Base-by-base conservation (phyloP, 2,113 vertebrate species). In the Lophochroa leadbeateri region DNA sequence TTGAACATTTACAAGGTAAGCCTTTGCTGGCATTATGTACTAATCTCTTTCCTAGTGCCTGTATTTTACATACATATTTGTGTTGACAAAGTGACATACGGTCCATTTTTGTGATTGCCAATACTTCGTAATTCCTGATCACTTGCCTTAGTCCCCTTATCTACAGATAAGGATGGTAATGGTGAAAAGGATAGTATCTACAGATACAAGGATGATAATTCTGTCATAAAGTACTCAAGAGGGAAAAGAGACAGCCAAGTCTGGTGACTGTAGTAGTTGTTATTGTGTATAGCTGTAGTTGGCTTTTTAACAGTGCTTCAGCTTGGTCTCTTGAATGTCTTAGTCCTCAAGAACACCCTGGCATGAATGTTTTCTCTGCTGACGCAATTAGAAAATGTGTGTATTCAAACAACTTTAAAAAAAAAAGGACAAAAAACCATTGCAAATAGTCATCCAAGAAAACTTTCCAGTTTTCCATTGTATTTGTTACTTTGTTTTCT, bases 21-120 rank as follows among this genome's bases (percentile, higher is more conserved):
- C 16, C 23, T 87, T 92, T 77, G 15, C 46, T 79, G 68, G 7
- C 7, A 0, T 60, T 74, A 18, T 7, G 4, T 64, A 52, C 57
- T 84, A 17, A 72, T 79, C 17, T 20, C 16, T 86, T 84, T 11
- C 82, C 13, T 85, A 19, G 15, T 43, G 35, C 24, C 10, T 3
- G 0, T 82, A 18, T 74, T 86, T 92, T 82, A 39, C 37, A 17
- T 23, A 8, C 1, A 0, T 57, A 7, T 63, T 43, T 84, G 17
- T 60, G 55, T 11, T 63, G 68, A 39, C n/a, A 17, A 57, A 41
- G 44, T 4, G 4, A 27, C 11, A 17, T 0, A 0, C 46, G 7
- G 20, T 57, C 79, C 6, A 0, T 33, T 55, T 78, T 87, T 61
- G 24, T 72, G 28, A 7, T 64, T 71, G 35, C 13, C 16, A 19